Conservation (phyloP, 2,888 invertebrate genomes). For the Anthrax anthrax region DNA sequence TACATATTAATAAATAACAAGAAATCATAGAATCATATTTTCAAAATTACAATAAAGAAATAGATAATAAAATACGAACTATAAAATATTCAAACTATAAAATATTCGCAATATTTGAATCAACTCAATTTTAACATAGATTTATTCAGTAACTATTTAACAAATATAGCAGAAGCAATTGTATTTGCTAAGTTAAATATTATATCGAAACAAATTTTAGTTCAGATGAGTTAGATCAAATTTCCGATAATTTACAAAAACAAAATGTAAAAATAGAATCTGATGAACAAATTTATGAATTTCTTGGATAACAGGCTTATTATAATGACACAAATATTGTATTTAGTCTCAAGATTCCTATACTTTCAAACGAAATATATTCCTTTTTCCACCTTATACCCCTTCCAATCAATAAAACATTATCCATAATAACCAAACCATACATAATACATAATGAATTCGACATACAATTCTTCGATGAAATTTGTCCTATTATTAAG, state of each 20-base stretch:
- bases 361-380: neutral
- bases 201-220: conserved; percentile 1
- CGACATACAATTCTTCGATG: neutral
- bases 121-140: neutral
- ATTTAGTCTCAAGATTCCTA: neutral
- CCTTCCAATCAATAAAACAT: too few species aligned
- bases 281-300: too few species aligned
- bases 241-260: too few species aligned
- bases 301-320: too few species aligned
- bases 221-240: neutral
- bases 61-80: neutral
- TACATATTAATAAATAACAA: neutral
- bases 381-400: too few species aligned
- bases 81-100: neutral
- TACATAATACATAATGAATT: too few species aligned
- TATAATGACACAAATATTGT: too few species aligned
- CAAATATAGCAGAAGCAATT: neutral
- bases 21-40: neutral
- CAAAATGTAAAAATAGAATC: too few species aligned
- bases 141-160: neutral
- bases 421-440: too few species aligned
- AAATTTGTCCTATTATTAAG: neutral
- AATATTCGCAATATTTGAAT: neutral
- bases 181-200: neutral
- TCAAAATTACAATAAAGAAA: neutral